Evolutionary conservation across 1,140 invertebrate genomes (phyloP), one percentile per base, ranked within the genome.

Genomic region (Pseudomyrmex gracilis): DNA sequence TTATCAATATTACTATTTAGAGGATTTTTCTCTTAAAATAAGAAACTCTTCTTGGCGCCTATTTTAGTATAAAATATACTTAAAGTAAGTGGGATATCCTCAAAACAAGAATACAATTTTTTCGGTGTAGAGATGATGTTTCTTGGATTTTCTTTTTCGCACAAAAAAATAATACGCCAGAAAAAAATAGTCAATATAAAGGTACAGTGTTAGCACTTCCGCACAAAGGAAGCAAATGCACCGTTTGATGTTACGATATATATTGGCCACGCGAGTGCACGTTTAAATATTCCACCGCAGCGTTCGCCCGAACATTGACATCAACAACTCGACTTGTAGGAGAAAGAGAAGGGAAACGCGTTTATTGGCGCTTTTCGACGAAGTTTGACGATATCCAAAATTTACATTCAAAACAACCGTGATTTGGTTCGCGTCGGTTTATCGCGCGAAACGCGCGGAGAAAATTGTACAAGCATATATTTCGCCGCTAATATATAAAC

Each of bases 231-330:
- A 71, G 17, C n/a, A 45, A 34, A 15, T 0, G 20, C 57, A 34
- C 0, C 45, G 70, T 86, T 76, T 76, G 84, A 76, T 83, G 70
- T 64, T 47, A 20, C n/a, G 22, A 49, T 82, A 55, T 34, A 34
- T 53, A 73, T 83, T 60, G 85, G 82, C n/a, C 58, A 66, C 17
- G 55, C 34, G 47, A 13, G 17, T 51, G 15, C 82, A 12, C 64
- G 47, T 73, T 85, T 86, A 86, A 85, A 86, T 86, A 82, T 85
- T 85, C 53, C 51, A 24, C 2, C 47, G 45, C 67, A 53, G 57
- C 24, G 68, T 73, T 8, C 76, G 76, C 71, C 5, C 34, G 34
- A 80, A 80, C 76, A 80, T 80, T 71, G 53, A 34, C 34, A 80
- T 80, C 76, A 70, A 80, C 66, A 70, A 80, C 66, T 80, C 76